Base-by-base conservation (phyloP, 2,797 vertebrate genomes). In the Anguilla marmorata region DNA sequence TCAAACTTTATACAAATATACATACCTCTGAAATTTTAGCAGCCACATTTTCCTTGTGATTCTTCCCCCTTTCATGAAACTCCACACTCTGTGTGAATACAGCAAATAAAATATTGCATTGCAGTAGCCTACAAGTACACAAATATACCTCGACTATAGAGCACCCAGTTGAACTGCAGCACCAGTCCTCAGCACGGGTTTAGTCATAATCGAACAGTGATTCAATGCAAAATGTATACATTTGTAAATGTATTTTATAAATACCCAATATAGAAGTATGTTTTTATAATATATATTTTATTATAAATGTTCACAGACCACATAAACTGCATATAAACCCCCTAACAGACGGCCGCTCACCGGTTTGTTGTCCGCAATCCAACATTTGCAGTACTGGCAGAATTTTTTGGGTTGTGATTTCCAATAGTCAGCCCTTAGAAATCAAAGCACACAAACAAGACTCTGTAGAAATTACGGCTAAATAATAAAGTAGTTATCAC, bases 331-430 rank as follows among this genome's bases (percentile, higher is more conserved):
- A 79, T 41, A 41, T 19, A 76, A 41, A 16, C n/a, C 19, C 41
- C 16, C 0, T 2, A 50, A 19, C 24, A 48, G 9, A 82, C 19
- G 8, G 2, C 41, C 21, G 94, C 98, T 90, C 96, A 99, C 98
- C 90, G 98, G 98, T 90, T 98, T 99, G 92, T 99, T 99, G 93
- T 99, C 98, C 2, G 98, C 98, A 93, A 99, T 99, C 98, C 98
- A 99, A 92, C 98, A 99, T 93, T 99, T 99, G 95, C 98, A 99
- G 93, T 99, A 99, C 92, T 98, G 97, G 87, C 98, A 99, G 94
- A 99, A 99, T 90, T 99, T 99, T 95, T 98, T 98, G 50, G 98
- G 98, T 85, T 99, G 98, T 30, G 98, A 99, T 91, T 99, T 99
- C 98, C 98, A 99, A 94, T 98, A 99, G 90, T 99, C 98, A 37